phyloP scores from a whole-genome alignment of 1,140 invertebrate species.

The Drosophila tristis region DNA sequence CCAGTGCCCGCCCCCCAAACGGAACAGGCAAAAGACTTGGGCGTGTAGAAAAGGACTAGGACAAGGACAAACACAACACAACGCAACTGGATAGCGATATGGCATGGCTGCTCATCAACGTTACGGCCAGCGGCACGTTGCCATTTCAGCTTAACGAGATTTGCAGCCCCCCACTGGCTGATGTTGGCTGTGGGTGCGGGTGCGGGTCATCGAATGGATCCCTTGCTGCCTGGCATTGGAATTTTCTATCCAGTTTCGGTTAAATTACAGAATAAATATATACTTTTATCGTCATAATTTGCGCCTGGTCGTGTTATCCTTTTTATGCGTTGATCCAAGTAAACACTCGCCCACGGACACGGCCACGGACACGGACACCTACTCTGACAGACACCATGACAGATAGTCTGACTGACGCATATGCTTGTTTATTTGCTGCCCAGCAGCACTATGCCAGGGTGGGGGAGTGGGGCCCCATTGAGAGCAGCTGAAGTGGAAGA shows the following conservation, averaged over 20 bases:
- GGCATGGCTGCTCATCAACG: constrained; percentile 62
- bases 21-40: constrained; percentile 52
- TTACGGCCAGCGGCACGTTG: constrained; percentile 70
- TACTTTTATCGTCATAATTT: constrained; percentile 80
- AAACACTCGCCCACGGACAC: constrained; percentile 15
- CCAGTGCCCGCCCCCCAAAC: too few species aligned
- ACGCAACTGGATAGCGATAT: constrained; percentile 39
- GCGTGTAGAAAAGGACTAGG: constrained; percentile 62
- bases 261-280: constrained; percentile 80
- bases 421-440: constrained; percentile 34
- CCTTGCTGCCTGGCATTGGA: constrained; percentile 60
- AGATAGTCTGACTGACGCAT: constrained; percentile 18
- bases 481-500: constrained; percentile 42
- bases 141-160: constrained; percentile 82
- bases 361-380: not conserved
- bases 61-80: constrained; percentile 33
- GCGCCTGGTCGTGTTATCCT: constrained; percentile 61
- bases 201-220: constrained; percentile 19
- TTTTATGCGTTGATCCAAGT: constrained; percentile 36
- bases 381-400: not conserved
- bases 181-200: not conserved
- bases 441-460: constrained; percentile 1
- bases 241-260: constrained; percentile 80
- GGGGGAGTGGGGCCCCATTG: not conserved
- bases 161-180: constrained; percentile 33